phyloP scores from a whole-genome alignment of 1,140 invertebrate species.

The Neuroterus valhalla region DNA sequence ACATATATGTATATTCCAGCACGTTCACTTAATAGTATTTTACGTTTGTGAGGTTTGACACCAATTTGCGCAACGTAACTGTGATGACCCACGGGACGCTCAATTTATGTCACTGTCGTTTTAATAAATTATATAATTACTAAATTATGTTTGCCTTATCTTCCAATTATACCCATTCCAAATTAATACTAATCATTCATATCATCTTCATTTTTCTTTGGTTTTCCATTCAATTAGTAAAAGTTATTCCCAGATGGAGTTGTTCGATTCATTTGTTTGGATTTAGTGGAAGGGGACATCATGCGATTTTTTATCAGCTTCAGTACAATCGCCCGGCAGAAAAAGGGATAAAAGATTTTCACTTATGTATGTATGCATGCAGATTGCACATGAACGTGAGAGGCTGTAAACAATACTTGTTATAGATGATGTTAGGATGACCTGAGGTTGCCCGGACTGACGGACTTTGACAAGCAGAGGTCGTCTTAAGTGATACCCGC shows the following conservation, averaged over 20 bases:
- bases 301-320: constrained; percentile 17
- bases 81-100: neutral
- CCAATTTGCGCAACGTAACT: constrained; percentile 2
- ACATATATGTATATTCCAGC: neutral
- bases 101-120: neutral
- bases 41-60: neutral
- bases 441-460: constrained; percentile 55
- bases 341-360: constrained; percentile 34
- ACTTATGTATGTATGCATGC: neutral
- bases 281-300: neutral
- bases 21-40: neutral
- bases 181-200: too few species aligned
- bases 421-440: constrained; percentile 61
- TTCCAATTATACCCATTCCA: too few species aligned
- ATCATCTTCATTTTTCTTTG: too few species aligned
- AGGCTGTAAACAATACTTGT: constrained; percentile 51
- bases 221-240: neutral
- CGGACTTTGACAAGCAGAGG: constrained; percentile 70
- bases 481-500: constrained; percentile 62
- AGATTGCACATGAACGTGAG: constrained; percentile 8
- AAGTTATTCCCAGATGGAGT: neutral
- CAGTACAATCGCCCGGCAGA: neutral
- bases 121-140: constrained; percentile 14
- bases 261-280: neutral
- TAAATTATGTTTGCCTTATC: neutral